Base-by-base conservation (phyloP, 2,888 invertebrate genomes). In the Tupiocoris notatus region DNA sequence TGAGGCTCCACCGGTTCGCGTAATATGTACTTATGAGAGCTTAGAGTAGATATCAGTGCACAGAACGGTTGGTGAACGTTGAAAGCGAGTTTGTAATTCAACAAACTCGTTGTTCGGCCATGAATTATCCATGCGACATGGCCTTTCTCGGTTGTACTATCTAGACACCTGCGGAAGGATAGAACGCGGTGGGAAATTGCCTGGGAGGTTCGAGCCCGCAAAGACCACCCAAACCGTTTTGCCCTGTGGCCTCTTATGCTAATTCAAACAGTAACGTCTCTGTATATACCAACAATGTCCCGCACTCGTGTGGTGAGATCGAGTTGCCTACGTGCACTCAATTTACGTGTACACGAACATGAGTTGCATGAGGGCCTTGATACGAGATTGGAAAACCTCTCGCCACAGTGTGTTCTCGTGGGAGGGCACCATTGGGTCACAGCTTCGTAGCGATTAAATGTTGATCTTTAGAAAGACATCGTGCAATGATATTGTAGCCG, bases 221-320 rank as follows among this genome's bases (percentile, higher is more conserved):
- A n/a, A 65, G 65, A 65, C 65, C 65, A 65, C 65, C 65, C 65
- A 39, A 65, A 39, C 65, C 9, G 65, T 39, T 65, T 39, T 65
- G 65, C 65, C 65, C 65, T 39, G 25, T 65, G 39, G 65, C 65
- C 18, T 12, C 39, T n/a, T 65, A 65, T 65, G 65, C 65, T 65
- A 65, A 65, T 65, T 25, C 39, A 3, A 18, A 65, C 25, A 65
- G 65, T 39, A 65, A 65, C 39, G 65, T 65, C 65, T 65, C 25
- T 65, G 39, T 65, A n/a, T 39, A 24, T 64, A 24, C 7, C n/a
- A 64, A 12, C 64, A 17, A 64, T 16, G 17, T 22, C 65, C 20
- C 39, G 39, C 20, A 17, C 39, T 39, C 39, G 39, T 39, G 39
- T 12, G 6, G 6, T n/a, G n/a, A n/a, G n/a, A n/a, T n/a, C 12